Percentiles rank a stretch among this genome's conserved stretches.
phyloP scores from a whole-genome alignment of 2,113 vertebrate genomes.

The Scartelaos histophorus region DNA sequence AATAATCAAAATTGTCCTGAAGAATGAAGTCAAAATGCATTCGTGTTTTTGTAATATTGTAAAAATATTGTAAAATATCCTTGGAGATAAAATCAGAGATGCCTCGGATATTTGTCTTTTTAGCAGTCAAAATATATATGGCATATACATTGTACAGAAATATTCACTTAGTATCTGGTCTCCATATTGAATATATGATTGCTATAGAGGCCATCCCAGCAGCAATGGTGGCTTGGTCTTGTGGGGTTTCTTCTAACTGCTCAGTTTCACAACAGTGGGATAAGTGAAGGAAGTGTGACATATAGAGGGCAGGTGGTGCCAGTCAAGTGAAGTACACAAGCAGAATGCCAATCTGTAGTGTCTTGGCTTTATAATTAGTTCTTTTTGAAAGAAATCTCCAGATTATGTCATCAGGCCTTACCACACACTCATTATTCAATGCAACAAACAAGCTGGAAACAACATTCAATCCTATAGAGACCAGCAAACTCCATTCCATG shows the following conservation, averaged over 20 bases:
- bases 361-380: constrained; percentile 61
- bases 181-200: neutral
- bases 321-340: constrained; percentile 80
- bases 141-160: no score
- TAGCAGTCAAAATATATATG: no score
- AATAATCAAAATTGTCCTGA: no score
- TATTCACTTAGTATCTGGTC: neutral
- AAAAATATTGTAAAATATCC: no score
- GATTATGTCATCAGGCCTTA: constrained; percentile 73
- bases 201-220: constrained; percentile 25
- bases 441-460: constrained; percentile 73
- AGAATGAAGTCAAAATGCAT: no score
- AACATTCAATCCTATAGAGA: constrained; percentile 71
- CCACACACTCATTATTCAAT: constrained; percentile 75
- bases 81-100: no score
- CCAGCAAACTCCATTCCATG: constrained; percentile 53
- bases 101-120: no score
- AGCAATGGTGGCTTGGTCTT: constrained; percentile 40
- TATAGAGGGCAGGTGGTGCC: constrained; percentile 73
- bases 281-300: constrained; percentile 59
- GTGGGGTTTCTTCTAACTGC: constrained; percentile 54
- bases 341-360: constrained; percentile 71
- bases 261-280: constrained; percentile 49
- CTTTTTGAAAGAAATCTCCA: constrained; percentile 58
- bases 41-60: no score